Base-by-base conservation (phyloP, 2,113 vertebrate species). In the Caracal caracal region DNA sequence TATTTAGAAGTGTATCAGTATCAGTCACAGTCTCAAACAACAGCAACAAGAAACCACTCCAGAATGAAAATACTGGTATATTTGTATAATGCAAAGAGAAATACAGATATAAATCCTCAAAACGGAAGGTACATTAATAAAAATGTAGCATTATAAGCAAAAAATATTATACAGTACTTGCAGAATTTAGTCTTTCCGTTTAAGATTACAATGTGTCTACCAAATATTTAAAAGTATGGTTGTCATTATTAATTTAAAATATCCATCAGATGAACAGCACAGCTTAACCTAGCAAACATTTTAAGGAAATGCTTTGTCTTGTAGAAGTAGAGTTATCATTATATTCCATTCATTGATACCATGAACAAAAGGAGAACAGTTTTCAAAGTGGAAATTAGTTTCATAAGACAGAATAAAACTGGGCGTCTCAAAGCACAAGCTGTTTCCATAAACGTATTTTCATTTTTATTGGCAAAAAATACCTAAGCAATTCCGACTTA, bases 401-500 rank as follows among this genome's bases (percentile, higher is more conserved):
- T 98, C 70, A 66, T 94, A 16, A 97, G 86, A 98, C 96, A 97
- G 89, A 98, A 86, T 68, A 87, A 97, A 93, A 66, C 66, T 87
- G 91, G 92, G 96, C 97, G 98, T 95, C 93, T 98, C 97, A 97
- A 98, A 97, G 97, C 98, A 97, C 97, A 98, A 98, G 96, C 97
- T 97, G 94, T 94, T 97, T 98, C 95, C 97, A 97, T 97, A 97
- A 98, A 98, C 98, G 98, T 96, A 76, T 95, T 97, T 98, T 51
- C 93, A 98, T 96, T 97, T 98, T 98, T 97, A 98, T 98, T 98
- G 97, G 97, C 97, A 98, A 96, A 82, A 98, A 98, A 97, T 95
- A 98, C 97, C 97, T 93, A 97, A 97, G 97, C 97, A 97, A 96
- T 96, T 97, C 93, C 87, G 97, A 98, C 83, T 95, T 76, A 94